phyloP scores from a whole-genome alignment of 2,113 vertebrate genomes.

The Gymnorhina tibicen region DNA sequence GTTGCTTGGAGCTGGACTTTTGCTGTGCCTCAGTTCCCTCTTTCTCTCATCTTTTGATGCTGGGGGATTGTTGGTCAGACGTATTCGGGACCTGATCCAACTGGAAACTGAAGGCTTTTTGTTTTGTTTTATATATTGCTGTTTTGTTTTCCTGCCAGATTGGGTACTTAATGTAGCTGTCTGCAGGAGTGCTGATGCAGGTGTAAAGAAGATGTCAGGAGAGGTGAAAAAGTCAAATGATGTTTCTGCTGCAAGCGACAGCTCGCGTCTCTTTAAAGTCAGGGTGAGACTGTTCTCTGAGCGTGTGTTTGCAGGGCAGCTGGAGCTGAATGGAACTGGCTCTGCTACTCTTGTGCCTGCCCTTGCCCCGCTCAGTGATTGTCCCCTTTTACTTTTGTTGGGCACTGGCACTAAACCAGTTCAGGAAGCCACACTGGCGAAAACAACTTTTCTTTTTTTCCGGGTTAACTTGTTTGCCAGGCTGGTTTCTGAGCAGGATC shows the following conservation, averaged over 20 bases:
- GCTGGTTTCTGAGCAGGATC: not conserved
- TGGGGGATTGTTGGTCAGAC: not conserved
- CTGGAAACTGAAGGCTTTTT: not conserved
- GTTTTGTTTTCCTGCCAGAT: not conserved
- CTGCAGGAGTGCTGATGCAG: not conserved
- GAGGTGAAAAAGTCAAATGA: not conserved
- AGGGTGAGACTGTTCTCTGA: not conserved
- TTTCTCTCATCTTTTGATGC: not conserved
- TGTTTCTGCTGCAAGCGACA: not conserved
- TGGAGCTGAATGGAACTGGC: not conserved
- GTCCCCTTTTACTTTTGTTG: not conserved
- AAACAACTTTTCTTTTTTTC: conserved; percentile 3
- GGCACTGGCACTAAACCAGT: conserved; percentile 11
- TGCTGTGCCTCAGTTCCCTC: not conserved
- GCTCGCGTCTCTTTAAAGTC: not conserved
- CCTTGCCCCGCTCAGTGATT: not conserved
- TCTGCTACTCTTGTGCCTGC: not conserved
- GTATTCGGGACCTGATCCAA: not conserved
- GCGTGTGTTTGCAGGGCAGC: not conserved
- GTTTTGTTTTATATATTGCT: not conserved
- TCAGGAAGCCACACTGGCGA: conserved; percentile 26
- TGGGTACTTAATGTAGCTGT: not conserved
- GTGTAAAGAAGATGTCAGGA: not conserved
- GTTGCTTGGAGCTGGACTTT: not conserved
- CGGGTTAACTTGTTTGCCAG: not conserved